Evolutionary conservation across 1,140 invertebrate species (phyloP), one percentile per base, ranked within the genome.

Genomic region (Heliconius nattereri): DNA sequence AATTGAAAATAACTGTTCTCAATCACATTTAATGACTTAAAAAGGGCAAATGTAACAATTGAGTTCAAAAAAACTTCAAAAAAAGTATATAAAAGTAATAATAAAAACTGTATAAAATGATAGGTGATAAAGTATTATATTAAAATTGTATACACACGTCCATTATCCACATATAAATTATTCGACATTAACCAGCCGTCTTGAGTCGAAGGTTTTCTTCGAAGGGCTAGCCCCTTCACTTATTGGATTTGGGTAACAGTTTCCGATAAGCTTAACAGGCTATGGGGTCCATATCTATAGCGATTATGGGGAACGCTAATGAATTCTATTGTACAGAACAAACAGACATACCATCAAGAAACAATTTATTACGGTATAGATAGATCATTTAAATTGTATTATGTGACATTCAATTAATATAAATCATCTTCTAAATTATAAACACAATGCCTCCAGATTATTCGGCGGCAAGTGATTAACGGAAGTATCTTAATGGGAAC

Each of bases 301-400:
- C 73, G 29, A 52, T 74, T 32, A 54, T 23, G 57, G 77, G 71
- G 37, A 19, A 19, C 57, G 23, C 75, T 76, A 71, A 77, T 77
- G 60, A 77, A 71, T 52, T 71, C 75, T 20, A 71, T 52, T 71
- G 75, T 77, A 11, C 20, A 49, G 60, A 40, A 7, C 37, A 77
- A 49, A 77, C 66, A 76, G 40, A 29, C 37, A 19, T 71, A 37
- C 9, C 35, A 76, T 37, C 37, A 45, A 57, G 60, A 60, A 76
- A 71, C 23, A 71, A 40, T 45, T 71, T 29, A 45, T 2, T 37
- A n/a, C 32, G 7, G 26, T 45, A 37, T 71, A 52, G 49, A 76
- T 19, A 70, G 40, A 70, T 60, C 23, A 66, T 66, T 66, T 66
- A 66, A 66, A 11, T 29, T 66, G 60, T 19, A 26, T 29, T 29